Evolutionary conservation across 1,140 invertebrate genomes (phyloP).

Genomic region (Dendroctonus valens): DNA sequence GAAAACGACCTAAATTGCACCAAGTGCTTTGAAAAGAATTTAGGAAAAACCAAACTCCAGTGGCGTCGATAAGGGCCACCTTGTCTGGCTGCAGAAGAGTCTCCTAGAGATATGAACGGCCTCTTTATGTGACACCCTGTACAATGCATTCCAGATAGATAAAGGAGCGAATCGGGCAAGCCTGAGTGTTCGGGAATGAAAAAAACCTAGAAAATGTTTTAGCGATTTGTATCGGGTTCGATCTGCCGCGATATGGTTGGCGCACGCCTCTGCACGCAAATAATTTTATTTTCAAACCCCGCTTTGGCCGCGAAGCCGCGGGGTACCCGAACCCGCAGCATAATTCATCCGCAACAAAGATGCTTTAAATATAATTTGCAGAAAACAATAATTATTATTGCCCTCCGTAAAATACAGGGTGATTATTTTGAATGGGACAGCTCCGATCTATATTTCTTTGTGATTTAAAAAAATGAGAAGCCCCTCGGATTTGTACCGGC

Average conservation of each 20-base stretch:
- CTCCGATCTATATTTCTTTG: constrained; percentile 35
- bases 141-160: too few relatives aligned
- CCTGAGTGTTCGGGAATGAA: too few relatives aligned
- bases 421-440: constrained; percentile 36
- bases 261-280: constrained; percentile 32
- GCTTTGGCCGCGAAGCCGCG: constrained; percentile 29
- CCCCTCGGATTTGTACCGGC: constrained; percentile 4
- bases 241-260: constrained; percentile 8
- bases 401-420: constrained; percentile 33
- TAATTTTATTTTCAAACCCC: constrained; percentile 34
- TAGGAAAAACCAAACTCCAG: too few relatives aligned
- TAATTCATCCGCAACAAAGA: constrained; percentile 37
- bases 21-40: too few relatives aligned
- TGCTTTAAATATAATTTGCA: constrained; percentile 38
- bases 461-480: constrained; percentile 30
- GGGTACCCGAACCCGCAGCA: constrained; percentile 36
- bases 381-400: constrained; percentile 38
- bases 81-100: too few relatives aligned
- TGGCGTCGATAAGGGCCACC: too few relatives aligned
- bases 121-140: too few relatives aligned
- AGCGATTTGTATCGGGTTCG: constrained; percentile 4
- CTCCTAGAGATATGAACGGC: too few relatives aligned
- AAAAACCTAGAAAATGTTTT: not conserved
- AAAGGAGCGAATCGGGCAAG: too few relatives aligned
- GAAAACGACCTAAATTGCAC: too few relatives aligned